phyloP scores from a whole-genome alignment of 2,113 vertebrate species.

The pig (Sus scrofa) region T2T-Sscrofa CM000822.6:66962001-66962500 shows the following conservation, averaged over 20 bases:
- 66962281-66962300: background rate
- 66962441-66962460: background rate
- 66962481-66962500: background rate
- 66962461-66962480: background rate
- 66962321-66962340: background rate
- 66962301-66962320: background rate
- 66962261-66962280: background rate
- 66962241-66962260: background rate
- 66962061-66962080: no score
- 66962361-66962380: background rate
- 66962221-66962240: background rate
- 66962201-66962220: no score
- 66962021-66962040: no score
- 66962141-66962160: background rate
- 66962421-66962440: background rate
- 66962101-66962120: background rate
- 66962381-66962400: background rate
- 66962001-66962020: no score
- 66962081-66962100: no score
- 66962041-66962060: no score
- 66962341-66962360: background rate
- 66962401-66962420: background rate
- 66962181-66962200: background rate
- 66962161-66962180: background rate
- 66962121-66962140: constrained; percentile 27